A percentile compares a stretch with the other conserved stretches of the same genome.
Conservation (phyloP, 2,888 invertebrate genomes). For the Perithous albicinctus region DNA sequence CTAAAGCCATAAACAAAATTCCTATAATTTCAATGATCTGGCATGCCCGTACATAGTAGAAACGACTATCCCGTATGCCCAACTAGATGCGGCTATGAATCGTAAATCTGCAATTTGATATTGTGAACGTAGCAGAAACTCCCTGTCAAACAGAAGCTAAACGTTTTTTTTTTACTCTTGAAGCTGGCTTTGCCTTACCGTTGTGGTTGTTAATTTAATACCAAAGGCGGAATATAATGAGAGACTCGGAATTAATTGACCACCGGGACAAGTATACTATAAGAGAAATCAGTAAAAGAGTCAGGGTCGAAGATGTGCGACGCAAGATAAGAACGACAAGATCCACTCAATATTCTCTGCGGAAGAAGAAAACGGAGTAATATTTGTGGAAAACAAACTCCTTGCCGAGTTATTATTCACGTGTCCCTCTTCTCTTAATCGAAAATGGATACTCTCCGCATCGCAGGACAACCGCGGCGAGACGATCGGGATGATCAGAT, state of each 20-base stretch:
- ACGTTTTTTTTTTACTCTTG: slow-evolving; percentile 14
- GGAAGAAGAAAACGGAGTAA: slow-evolving; percentile 35
- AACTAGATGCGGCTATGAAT: slow-evolving; percentile 23
- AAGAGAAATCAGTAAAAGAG: slow-evolving; percentile 1
- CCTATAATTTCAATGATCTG: neutral
- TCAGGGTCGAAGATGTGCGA: slow-evolving; percentile 23
- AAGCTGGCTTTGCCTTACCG: neutral
- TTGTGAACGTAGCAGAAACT: neutral
- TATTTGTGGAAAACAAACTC: neutral
- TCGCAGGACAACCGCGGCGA: slow-evolving; percentile 10
- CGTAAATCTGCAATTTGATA: neutral
- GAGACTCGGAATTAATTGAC: slow-evolving; percentile 31
- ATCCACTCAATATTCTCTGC: slow-evolving; percentile 3
- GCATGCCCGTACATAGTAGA: neutral
- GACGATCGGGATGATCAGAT: slow-evolving; percentile 26
- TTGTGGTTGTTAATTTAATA: slow-evolving; percentile 14
- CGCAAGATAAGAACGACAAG: slow-evolving; percentile 11
- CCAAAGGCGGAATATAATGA: slow-evolving; percentile 30
- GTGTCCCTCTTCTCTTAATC: slow-evolving; percentile 13
- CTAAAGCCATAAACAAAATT: neutral
- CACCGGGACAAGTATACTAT: neutral
- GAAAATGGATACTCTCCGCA: neutral
- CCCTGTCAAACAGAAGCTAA: neutral
- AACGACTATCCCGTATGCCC: neutral
- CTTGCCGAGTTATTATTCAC: neutral